A percentile compares a stretch with the other conserved stretches of the same genome.
These are phyloP conservation scores for Gorilla gorilla DNA, from an alignment of 2,113 vertebrate genomes.

Conservation along the genomic window DNA sequence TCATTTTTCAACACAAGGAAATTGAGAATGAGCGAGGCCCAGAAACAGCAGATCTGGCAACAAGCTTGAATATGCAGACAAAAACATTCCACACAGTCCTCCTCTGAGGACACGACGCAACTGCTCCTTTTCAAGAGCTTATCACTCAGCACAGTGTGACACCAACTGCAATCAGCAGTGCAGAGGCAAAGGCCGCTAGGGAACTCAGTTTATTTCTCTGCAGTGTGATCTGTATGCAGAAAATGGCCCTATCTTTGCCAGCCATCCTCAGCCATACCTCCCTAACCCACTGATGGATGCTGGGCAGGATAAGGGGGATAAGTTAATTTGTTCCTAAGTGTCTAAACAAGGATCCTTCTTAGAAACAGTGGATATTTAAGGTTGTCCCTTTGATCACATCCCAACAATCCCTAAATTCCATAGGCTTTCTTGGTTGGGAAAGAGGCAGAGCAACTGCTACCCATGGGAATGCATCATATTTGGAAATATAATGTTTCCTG, in stretches of 20 bases:
- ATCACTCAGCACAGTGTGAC: background rate
- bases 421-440: background rate
- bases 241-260: background rate
- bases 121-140: background rate
- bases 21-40: background rate
- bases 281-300: background rate
- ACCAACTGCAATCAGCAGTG: background rate
- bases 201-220: background rate
- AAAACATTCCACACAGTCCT: background rate
- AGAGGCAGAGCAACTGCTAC: background rate
- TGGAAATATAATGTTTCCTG: background rate
- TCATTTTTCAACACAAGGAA: background rate
- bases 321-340: background rate
- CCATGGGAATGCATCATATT: rapidly evolving
- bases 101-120: rapidly evolving
- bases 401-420: background rate
- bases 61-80: rapidly evolving
- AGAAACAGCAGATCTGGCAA: too few relatives aligned
- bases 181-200: background rate
- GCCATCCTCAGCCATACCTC: rapidly evolving
- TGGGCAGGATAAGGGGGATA: background rate
- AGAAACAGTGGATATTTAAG: background rate
- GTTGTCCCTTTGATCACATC: background rate
- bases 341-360: background rate
- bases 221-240: background rate